Percentiles rank a stretch among this genome's conserved stretches.
Conservation (phyloP, 2,113 vertebrate species). For the Syrmaticus mikado region DNA sequence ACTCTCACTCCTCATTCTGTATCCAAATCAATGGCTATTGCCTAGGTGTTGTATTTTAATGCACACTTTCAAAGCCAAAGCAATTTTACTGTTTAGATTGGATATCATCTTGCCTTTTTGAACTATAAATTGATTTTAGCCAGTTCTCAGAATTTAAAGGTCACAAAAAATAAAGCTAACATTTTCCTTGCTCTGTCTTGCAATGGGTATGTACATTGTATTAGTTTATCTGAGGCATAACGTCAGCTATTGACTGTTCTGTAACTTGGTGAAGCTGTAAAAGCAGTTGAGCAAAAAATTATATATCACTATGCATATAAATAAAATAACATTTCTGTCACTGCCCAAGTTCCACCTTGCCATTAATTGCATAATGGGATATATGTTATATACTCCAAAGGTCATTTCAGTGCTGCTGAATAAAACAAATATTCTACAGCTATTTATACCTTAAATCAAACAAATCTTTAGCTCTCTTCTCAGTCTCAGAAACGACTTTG, state of each 20-base stretch:
- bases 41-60: background rate
- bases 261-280: conserved; percentile 54
- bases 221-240: conserved; percentile 39
- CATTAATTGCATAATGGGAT: conserved; percentile 64
- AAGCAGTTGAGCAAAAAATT: conserved; percentile 41
- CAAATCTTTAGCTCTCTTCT: background rate
- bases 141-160: conserved; percentile 68
- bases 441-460: conserved; percentile 25
- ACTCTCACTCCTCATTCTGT: background rate
- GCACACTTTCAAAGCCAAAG: conserved; percentile 38
- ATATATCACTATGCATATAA: conserved; percentile 56
- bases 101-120: conserved; percentile 46
- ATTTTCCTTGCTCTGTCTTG: conserved; percentile 26
- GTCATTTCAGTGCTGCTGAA: conserved; percentile 54
- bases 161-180: conserved; percentile 62
- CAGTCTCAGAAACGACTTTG: conserved; percentile 12
- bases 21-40: background rate
- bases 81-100: conserved; percentile 50
- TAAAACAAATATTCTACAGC: conserved; percentile 41
- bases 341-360: conserved; percentile 9
- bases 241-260: conserved; percentile 55
- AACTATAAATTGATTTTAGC: conserved; percentile 72
- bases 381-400: conserved; percentile 40
- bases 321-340: conserved; percentile 64
- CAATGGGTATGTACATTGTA: conserved; percentile 21